Conservation (phyloP, 2,113 vertebrate genomes). For the Terrapene triunguis region DNA sequence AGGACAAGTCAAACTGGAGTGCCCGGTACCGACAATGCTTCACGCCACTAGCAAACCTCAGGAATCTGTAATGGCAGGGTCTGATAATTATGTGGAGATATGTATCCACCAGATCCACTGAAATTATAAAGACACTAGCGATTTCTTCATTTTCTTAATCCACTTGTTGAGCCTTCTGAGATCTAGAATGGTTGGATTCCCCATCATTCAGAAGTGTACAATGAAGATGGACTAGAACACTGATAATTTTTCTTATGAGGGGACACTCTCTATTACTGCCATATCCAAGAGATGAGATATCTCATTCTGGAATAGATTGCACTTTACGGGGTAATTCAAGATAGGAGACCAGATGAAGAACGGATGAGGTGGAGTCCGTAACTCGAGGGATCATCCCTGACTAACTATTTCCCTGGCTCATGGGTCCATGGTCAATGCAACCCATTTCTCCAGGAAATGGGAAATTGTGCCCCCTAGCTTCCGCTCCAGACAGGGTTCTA, state of each 20-base stretch:
- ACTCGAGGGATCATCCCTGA: not conserved
- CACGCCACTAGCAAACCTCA: not conserved
- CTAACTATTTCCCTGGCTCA: not conserved
- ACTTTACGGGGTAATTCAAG: not conserved
- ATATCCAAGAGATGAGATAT: not conserved
- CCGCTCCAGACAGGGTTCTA: not conserved
- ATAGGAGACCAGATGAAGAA: not conserved
- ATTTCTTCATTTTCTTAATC: not conserved
- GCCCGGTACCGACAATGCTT: not conserved
- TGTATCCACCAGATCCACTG: not conserved
- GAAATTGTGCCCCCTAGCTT: not conserved
- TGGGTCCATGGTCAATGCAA: not conserved
- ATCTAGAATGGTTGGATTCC: not conserved
- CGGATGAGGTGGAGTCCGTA: not conserved
- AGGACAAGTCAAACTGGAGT: too few species aligned
- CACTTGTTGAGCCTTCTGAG: not conserved
- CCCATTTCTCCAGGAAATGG: too few species aligned
- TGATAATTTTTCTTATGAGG: not conserved
- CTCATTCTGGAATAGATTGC: not conserved
- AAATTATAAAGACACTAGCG: not conserved
- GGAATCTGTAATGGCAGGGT: not conserved
- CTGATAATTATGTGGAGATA: not conserved
- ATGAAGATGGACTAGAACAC: not conserved
- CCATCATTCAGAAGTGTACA: too few species aligned
- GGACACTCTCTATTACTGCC: not conserved